phyloP scores from a whole-genome alignment of 2,113 vertebrate species.

The Crocuta crocuta region DNA sequence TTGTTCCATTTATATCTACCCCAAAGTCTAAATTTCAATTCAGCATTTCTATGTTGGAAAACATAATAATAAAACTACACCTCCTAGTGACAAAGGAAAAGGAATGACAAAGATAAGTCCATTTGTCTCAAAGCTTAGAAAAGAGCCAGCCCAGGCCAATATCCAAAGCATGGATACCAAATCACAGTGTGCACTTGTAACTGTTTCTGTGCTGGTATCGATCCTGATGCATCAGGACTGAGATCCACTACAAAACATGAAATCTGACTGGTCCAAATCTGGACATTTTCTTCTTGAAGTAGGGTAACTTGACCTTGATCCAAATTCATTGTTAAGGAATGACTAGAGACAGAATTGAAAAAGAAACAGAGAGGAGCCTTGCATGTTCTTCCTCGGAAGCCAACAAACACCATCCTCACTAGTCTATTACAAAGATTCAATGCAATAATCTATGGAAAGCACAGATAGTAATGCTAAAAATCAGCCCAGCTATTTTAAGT shows the following conservation, averaged over 20 bases:
- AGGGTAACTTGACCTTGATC: neutral
- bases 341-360: neutral
- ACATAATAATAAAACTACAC: neutral
- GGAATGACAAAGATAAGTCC: neutral
- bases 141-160: neutral
- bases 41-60: neutral
- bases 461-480: neutral
- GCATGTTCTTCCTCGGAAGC: neutral
- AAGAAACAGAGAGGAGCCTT: neutral
- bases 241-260: neutral
- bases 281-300: neutral
- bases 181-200: too few species aligned
- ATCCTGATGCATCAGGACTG: neutral
- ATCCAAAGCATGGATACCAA: neutral
- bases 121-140: too few species aligned
- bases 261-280: neutral
- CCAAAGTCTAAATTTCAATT: slow-evolving; percentile 6
- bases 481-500: neutral
- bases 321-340: neutral
- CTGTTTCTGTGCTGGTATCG: too few species aligned
- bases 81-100: neutral
- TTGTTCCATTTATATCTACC: neutral
- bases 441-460: neutral
- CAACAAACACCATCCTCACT: neutral
- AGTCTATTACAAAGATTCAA: slow-evolving; percentile 37